Percentiles rank a stretch among this genome's conserved stretches.
Conservation (phyloP, 1,140 invertebrate species). For the Drosophila parvula region DNA sequence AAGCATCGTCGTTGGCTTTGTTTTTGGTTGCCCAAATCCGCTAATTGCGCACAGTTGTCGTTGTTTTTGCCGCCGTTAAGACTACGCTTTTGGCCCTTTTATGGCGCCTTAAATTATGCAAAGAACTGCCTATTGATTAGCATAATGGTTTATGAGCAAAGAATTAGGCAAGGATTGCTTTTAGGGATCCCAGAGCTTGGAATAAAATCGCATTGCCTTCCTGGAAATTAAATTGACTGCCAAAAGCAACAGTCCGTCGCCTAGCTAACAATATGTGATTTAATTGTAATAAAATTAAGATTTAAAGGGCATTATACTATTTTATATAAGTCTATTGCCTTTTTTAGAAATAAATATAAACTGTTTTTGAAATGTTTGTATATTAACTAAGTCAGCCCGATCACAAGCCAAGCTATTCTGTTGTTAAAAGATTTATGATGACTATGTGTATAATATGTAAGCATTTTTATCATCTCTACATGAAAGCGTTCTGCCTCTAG, state of each 20-base stretch:
- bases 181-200: neutral
- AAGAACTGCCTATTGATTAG: constrained; percentile 67
- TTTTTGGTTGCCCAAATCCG: constrained; percentile 68
- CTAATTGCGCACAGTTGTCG: constrained; percentile 74
- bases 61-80: constrained; percentile 50
- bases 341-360: no score
- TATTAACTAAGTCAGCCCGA: no score
- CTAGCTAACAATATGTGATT: no score
- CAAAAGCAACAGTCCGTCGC: neutral
- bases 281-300: neutral
- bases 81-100: constrained; percentile 37
- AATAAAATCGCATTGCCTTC: neutral
- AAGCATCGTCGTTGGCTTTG: constrained; percentile 42
- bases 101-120: constrained; percentile 44
- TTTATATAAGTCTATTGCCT: no score
- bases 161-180: constrained; percentile 16
- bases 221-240: neutral
- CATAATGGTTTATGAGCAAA: constrained; percentile 53
- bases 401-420: no score
- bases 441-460: no score
- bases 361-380: no score
- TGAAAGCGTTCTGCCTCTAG: no score
- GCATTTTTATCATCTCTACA: no score
- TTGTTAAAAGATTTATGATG: no score
- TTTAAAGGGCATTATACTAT: neutral